Base-by-base conservation (phyloP, 2,797 vertebrate genomes). In the Coracias cyanogaster region DNA sequence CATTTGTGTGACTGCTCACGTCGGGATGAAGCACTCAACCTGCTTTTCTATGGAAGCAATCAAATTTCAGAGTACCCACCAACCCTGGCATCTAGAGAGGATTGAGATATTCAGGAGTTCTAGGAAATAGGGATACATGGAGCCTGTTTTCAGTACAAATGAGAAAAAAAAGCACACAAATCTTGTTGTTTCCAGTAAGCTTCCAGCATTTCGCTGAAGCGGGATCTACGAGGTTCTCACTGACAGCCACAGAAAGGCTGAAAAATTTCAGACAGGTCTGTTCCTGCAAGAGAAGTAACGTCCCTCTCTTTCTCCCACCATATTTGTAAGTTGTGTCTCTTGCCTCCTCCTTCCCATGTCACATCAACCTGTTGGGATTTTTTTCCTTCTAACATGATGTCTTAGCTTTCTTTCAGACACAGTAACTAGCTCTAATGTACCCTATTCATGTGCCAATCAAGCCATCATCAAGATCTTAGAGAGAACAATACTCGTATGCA, bases 391-490 rank as follows among this genome's bases (percentile, higher is more conserved):
- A 88, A 45, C 62, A 4, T 17, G 94, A 93, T 86, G 95, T 94
- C 97, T 95, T 94, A 96, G 95, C 95, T 97, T 95, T 94, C 96
- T 96, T 97, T 96, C 96, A 93, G 96, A 95, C 96, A 96, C 87
- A 91, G 96, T 97, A 98, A 98, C 97, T 91, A 98, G 97, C 95
- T 97, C 96, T 96, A 97, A 98, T 91, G 95, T 96, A 95, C 89
- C 77, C 96, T 93, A 98, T 98, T 98, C 97, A 98, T 88, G 84
- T 97, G 97, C 94, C 97, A 98, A 94, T 98, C 98, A 98, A 97
- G 96, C 93, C 94, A 94, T 94, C 97, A 97, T 94, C 87, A 69
- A 96, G 96, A 97, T 96, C 95, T 95, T 87, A 95, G 28, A 71
- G 86, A 95, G 95, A 98, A 98, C 97, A 97, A 98, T 96, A 90